Base-by-base conservation (phyloP, 1,140 invertebrate genomes). In the Papilio polyxenes region DNA sequence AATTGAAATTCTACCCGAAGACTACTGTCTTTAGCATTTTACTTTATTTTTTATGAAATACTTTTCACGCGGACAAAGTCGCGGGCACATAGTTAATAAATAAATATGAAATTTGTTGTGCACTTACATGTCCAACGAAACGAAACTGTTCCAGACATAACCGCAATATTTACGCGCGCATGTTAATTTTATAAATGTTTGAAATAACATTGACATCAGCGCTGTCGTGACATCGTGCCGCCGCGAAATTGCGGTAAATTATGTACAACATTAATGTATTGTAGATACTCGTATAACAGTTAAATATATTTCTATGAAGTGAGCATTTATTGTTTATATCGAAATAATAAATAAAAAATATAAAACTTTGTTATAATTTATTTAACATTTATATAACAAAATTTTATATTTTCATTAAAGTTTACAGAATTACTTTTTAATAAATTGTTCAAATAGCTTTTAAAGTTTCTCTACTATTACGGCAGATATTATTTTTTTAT, bases 181-280 rank as follows among this genome's bases (percentile, higher is more conserved):
- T 75, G 72, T 75, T 44, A 75, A 75, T 75, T 20, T 48, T 48
- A 49, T 49, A 11, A 48, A 75, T 75, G 74, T 48, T 49, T 75
- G 74, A 75, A 48, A 44, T 20, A 17, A 75, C 65, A 23, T 5
- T 20, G 40, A 75, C 74, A 75, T 44, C 2, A 6, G 37, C 44
- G 40, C 44, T 40, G 74, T 49, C 7, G 74, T 17, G 74, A 20
- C 15, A 9, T 49, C n/a, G 15, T 3, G 8, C 20, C 20, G 31
- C 65, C 65, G 44, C 40, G 20, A 75, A 15, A 17, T 74, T 74
- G 69, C 15, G 69, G 40, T 40, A 75, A 48, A n/a, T 15, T 37
- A 37, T 31, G 23, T 31, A 31, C 23, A 3, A 65, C 4, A 15
- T 69, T 15, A 15, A 5, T 37, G 23, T 15, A 15, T 1, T 37